These are phyloP conservation scores for Euzetes globulus DNA, from an alignment of 2,888 invertebrate genomes.

Conservation along the genomic window DNA sequence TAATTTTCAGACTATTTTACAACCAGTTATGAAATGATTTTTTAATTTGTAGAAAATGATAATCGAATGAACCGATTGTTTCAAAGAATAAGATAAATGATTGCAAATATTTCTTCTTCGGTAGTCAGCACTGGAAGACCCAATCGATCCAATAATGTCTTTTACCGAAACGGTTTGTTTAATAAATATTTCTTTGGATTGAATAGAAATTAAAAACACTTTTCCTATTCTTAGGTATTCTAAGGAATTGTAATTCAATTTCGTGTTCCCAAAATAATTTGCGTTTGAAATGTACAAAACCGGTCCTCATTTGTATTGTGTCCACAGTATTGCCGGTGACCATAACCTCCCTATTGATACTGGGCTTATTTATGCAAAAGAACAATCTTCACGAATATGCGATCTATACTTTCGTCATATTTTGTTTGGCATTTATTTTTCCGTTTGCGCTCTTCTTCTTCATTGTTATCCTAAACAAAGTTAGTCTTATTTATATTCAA, in stretches of 20 bases:
- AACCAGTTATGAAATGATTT: no score
- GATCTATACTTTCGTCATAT: slow-evolving; percentile 35
- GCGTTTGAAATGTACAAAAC: slow-evolving; percentile 19
- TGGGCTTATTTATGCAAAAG: slow-evolving; percentile 32
- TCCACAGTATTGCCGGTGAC: slow-evolving; percentile 30
- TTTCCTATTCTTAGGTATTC: neutral
- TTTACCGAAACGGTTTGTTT: slow-evolving; percentile 1
- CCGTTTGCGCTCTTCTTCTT: slow-evolving; percentile 35
- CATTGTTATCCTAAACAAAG: slow-evolving; percentile 32
- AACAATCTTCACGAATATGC: slow-evolving; percentile 34
- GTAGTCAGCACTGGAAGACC: neutral
- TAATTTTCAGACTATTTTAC: no score
- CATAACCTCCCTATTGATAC: slow-evolving; percentile 29
- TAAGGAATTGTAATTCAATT: neutral
- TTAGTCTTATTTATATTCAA: neutral
- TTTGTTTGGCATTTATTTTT: slow-evolving; percentile 35
- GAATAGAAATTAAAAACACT: neutral
- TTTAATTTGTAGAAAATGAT: no score
- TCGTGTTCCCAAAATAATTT: neutral
- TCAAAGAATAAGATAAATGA: neutral
- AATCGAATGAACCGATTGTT: no score
- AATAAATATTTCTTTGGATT: neutral
- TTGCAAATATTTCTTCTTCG: slow-evolving; percentile 6
- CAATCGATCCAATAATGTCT: neutral
- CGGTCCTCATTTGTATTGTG: slow-evolving; percentile 24